These are phyloP conservation scores for Drosophila longiperda DNA, from an alignment of 2,888 invertebrate genomes.

Conservation along the genomic window DNA sequence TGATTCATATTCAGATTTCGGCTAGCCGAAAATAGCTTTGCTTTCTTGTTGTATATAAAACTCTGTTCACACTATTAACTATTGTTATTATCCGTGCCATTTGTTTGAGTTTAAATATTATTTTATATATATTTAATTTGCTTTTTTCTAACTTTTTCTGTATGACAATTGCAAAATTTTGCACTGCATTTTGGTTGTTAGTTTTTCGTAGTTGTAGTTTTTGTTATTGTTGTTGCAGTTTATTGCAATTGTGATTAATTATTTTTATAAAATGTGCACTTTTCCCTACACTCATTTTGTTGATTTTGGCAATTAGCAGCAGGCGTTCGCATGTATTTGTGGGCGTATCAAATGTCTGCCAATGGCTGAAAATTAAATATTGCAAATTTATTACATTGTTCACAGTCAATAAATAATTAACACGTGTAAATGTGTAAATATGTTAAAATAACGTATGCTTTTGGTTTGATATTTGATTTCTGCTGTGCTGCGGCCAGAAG, in stretches of 20 bases:
- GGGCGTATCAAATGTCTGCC: constrained; percentile 31
- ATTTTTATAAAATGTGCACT: constrained; percentile 42
- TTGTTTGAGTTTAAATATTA: constrained; percentile 14
- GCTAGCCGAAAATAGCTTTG: background rate
- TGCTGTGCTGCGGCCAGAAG: constrained; percentile 28
- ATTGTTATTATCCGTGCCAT: constrained; percentile 11
- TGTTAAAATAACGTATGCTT: constrained; percentile 55
- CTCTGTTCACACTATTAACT: background rate
- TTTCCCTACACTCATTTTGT: constrained; percentile 38
- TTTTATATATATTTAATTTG: constrained; percentile 18
- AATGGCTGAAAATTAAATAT: constrained; percentile 44
- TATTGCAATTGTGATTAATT: constrained; percentile 58
- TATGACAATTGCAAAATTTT: constrained; percentile 30
- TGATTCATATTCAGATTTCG: constrained; percentile 2
- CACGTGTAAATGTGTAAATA: constrained; percentile 51
- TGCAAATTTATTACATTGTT: constrained; percentile 61
- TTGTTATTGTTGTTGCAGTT: constrained; percentile 19
- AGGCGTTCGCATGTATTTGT: constrained; percentile 19
- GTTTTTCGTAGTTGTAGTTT: constrained; percentile 17
- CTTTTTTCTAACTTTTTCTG: constrained; percentile 18
- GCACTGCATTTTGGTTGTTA: constrained; percentile 30
- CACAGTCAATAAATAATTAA: constrained; percentile 59
- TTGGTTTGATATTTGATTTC: constrained; percentile 40
- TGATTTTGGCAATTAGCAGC: constrained; percentile 57
- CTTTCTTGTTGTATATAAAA: background rate